These are phyloP conservation scores for Trypoxylus dichotomus DNA, from an alignment of 1,140 invertebrate genomes.

Conservation along the genomic window DNA sequence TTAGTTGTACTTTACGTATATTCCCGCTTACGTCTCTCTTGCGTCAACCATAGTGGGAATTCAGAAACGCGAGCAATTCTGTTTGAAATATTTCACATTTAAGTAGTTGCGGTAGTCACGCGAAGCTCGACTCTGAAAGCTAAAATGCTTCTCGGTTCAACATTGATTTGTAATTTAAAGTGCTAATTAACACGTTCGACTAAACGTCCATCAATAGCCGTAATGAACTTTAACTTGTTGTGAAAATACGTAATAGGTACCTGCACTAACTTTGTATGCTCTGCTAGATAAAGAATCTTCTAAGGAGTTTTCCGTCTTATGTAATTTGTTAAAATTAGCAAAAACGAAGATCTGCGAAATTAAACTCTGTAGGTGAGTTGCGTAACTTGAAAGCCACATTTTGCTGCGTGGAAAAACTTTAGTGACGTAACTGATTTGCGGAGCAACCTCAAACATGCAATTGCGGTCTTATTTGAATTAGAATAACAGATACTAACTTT, in stretches of 20 bases:
- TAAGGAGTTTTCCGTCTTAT: not conserved
- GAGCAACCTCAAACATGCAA: too few relatives aligned
- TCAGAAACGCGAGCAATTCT: slow-evolving; percentile 20
- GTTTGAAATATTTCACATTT: slow-evolving; percentile 17
- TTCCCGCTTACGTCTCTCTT: not conserved
- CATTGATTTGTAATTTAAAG: slow-evolving; percentile 22
- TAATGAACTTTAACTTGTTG: slow-evolving; percentile 24
- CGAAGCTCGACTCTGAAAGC: slow-evolving; percentile 15
- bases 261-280: not conserved
- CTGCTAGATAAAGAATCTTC: not conserved
- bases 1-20: not conserved
- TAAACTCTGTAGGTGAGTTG: not conserved
- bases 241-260: slow-evolving; percentile 1
- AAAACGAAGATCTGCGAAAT: not conserved
- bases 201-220: slow-evolving; percentile 17
- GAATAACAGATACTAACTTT: too few relatives aligned
- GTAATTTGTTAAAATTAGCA: not conserved
- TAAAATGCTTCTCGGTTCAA: slow-evolving; percentile 19
- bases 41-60: not conserved
- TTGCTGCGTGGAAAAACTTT: too few relatives aligned
- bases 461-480: too few relatives aligned
- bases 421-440: too few relatives aligned
- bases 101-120: slow-evolving; percentile 21
- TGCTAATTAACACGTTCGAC: slow-evolving; percentile 18
- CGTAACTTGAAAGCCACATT: not conserved